Evolutionary conservation across 2,113 vertebrate species (phyloP), one percentile per base, ranked within the genome.

Genomic region (Maylandia zebra): DNA sequence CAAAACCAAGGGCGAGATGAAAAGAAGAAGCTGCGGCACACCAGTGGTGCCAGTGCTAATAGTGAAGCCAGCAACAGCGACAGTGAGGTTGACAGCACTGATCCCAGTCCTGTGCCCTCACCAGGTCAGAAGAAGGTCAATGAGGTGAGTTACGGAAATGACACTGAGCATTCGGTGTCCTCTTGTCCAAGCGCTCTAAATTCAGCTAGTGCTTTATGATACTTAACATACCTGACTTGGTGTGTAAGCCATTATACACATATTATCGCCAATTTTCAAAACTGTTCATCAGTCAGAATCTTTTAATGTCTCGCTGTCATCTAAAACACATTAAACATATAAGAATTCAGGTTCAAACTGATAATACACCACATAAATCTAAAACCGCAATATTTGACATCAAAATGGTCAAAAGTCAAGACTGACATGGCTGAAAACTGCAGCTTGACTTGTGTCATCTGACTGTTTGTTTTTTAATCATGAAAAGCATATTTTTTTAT

Each of bases 31-130:
- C 94, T 98, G 4, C 97, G 98, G 1, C 99, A 99, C 0, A 88
- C 97, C 53, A 99, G 98, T 0, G 98, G 97, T 1, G 96, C 98
- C 93, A 99, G 97, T 0, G 95, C 97, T 71, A 97, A 97, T 93
- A 98, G 97, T 0, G 98, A 99, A 91, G 98, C 98, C 91, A 99
- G 98, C 95, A 99, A 98, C 90, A 99, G 98, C 0, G 98, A 99
- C 95, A 99, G 98, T 0, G 98, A 99, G 61, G 97, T 96, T 0
- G 98, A 99, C 90, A 98, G 98, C 87, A 30, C 95, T 0, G 99
- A 99, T 66, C 98, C 97, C 96, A 99, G 98, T 91, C 98, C 98
- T 1, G 96, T 98, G 9, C 98, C 98, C 0, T 99, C 98, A 1
- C 98, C 99, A 0, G 96, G 98, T 83, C 98, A 99, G 95, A 99